These are phyloP conservation scores for Gisinianus flammeolus DNA, from an alignment of 2,888 invertebrate genomes.

Conservation along the genomic window DNA sequence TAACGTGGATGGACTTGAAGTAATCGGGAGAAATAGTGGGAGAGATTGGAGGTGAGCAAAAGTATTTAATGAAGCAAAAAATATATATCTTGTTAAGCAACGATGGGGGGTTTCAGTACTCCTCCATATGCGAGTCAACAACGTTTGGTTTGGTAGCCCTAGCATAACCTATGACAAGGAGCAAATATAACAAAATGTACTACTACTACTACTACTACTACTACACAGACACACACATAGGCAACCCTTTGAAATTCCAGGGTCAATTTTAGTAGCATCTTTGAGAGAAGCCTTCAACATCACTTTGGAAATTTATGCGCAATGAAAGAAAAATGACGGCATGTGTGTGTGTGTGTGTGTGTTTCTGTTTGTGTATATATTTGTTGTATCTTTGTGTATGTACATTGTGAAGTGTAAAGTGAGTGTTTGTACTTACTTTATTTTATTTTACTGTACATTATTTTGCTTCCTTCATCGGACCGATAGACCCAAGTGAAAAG, in stretches of 20 bases:
- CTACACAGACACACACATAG: neutral
- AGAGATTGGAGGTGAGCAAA: neutral
- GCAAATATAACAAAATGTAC: neutral
- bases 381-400: neutral
- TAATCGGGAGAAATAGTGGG: neutral
- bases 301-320: slow-evolving; percentile 22
- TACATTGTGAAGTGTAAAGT: slow-evolving; percentile 21
- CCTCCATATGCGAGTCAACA: too few relatives aligned
- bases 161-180: slow-evolving; percentile 44
- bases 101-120: slow-evolving; percentile 40
- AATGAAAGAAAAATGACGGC: slow-evolving; percentile 34
- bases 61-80: slow-evolving; percentile 46
- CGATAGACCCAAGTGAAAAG: neutral
- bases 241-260: slow-evolving; percentile 39
- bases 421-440: slow-evolving; percentile 25
- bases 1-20: neutral
- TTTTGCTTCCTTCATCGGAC: neutral
- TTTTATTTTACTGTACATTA: neutral
- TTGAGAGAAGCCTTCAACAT: slow-evolving; percentile 13
- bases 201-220: neutral
- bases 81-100: slow-evolving; percentile 48
- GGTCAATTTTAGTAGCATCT: slow-evolving; percentile 40
- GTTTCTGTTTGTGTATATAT: neutral
- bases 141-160: too few relatives aligned
- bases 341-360: slow-evolving; percentile 19